These are phyloP conservation scores for Condylura cristata DNA, from an alignment of 2,113 vertebrate species.

Conservation along the genomic window DNA sequence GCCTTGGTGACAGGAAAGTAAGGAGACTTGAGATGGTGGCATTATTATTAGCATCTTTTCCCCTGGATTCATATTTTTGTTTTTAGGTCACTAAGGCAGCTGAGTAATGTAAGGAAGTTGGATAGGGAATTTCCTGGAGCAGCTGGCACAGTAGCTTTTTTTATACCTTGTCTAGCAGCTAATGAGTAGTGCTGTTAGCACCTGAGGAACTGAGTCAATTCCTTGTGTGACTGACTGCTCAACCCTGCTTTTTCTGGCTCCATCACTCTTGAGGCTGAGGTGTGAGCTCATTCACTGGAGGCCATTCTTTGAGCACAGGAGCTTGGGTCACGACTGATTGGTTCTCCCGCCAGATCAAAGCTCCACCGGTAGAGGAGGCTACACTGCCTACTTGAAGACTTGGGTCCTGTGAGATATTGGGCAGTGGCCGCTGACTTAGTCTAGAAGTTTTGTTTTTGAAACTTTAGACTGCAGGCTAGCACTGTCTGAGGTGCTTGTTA, in stretches of 20 bases:
- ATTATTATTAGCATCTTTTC: neutral
- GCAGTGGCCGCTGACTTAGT: neutral
- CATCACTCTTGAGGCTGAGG: neutral
- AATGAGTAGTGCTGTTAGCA: neutral
- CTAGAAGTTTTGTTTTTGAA: neutral
- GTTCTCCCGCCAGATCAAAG: neutral
- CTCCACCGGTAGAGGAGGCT: neutral
- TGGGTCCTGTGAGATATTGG: neutral
- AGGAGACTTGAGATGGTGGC: neutral
- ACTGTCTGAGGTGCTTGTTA: neutral
- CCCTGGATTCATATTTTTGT: neutral
- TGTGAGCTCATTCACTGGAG: neutral
- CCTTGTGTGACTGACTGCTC: neutral
- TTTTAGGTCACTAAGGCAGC: neutral
- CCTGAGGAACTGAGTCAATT: neutral
- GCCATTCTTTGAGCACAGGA: neutral
- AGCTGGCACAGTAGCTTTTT: neutral
- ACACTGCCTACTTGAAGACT: neutral
- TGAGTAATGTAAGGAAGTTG: neutral
- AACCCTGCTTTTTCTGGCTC: neutral
- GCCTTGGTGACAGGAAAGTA: neutral
- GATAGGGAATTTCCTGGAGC: constrained; percentile 25
- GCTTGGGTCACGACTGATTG: neutral
- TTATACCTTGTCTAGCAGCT: neutral
- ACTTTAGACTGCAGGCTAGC: neutral